Conservation (phyloP, 2,113 vertebrate genomes). For the Elachura formosa region DNA sequence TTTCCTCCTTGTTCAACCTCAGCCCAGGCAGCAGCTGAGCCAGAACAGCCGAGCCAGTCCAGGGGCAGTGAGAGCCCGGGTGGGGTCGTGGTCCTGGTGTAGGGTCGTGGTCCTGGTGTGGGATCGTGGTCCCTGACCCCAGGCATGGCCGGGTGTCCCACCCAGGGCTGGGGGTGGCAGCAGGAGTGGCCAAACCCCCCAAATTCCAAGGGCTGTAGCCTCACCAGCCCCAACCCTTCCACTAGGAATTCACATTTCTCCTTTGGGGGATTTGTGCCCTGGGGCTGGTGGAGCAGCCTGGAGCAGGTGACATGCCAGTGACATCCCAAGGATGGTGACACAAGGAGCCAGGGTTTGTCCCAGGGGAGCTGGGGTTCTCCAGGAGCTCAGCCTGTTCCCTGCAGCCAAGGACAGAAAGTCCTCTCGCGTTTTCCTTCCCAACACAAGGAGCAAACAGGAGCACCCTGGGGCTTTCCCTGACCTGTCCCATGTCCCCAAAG, state of each 20-base stretch:
- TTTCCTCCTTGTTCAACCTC: background rate
- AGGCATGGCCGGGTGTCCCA: accelerated
- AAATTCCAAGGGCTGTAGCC: background rate
- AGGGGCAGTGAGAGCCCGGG: accelerated
- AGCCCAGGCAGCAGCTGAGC: background rate
- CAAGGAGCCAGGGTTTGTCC: background rate
- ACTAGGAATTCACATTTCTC: accelerated
- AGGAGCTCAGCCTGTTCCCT: background rate
- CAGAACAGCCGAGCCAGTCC: accelerated
- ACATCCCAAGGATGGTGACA: background rate
- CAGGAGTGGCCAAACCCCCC: background rate
- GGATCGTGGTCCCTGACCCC: accelerated
- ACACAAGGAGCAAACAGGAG: background rate
- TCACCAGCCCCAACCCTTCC: too few species aligned
- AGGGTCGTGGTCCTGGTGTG: too few species aligned
- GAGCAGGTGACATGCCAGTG: background rate
- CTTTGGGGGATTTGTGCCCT: background rate
- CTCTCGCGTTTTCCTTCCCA: accelerated
- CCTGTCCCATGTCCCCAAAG: background rate
- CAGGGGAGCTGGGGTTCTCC: too few species aligned
- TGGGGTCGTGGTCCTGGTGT: accelerated
- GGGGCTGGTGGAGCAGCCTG: background rate
- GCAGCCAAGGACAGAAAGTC: accelerated
- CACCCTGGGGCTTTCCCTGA: background rate
- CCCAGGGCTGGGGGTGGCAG: accelerated